Percentiles rank a stretch among this genome's conserved stretches.
Conservation (phyloP, 1,140 invertebrate species). For the Lerema accius region DNA sequence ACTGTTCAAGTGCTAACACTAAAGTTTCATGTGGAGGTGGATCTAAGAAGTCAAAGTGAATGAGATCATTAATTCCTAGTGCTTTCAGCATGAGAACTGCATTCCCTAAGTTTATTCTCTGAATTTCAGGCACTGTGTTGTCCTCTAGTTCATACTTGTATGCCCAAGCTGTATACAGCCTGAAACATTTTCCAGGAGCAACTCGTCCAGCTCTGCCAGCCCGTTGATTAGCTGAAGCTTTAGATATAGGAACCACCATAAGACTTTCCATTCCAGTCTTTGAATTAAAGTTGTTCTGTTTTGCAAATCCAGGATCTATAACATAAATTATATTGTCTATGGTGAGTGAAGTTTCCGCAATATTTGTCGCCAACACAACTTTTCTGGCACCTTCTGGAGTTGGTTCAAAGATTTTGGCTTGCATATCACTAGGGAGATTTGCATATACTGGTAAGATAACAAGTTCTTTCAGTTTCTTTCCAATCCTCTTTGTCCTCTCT, state of each 20-base stretch:
- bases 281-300: conserved; percentile 99
- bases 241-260: conserved; percentile 98
- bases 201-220: conserved; percentile 96
- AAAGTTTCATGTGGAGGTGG: conserved; percentile 98
- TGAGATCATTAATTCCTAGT: conserved; percentile 97
- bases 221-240: conserved; percentile 97
- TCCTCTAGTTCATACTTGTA: conserved; percentile 99
- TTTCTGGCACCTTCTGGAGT: conserved; percentile 97
- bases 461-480: conserved; percentile 96
- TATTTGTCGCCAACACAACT: conserved; percentile 99
- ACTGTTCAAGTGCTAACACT: conserved; percentile 97
- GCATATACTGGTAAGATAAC: conserved; percentile 98
- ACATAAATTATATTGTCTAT: conserved; percentile 99
- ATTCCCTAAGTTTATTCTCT: conserved; percentile 98
- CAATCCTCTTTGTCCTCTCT: conserved; percentile 94
- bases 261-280: conserved; percentile 99
- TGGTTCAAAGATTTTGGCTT: conserved; percentile 98
- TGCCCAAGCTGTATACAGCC: conserved; percentile 98
- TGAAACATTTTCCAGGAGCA: conserved; percentile 98
- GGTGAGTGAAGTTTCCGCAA: conserved; percentile 99
- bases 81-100: conserved; percentile 98
- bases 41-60: conserved; percentile 99
- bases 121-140: conserved; percentile 98
- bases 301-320: conserved; percentile 99
- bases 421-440: conserved; percentile 99